Percentiles rank a stretch among this genome's conserved stretches.
phyloP scores from a whole-genome alignment of 2,797 vertebrate genomes.

The Alexandromys oeconomus region DNA sequence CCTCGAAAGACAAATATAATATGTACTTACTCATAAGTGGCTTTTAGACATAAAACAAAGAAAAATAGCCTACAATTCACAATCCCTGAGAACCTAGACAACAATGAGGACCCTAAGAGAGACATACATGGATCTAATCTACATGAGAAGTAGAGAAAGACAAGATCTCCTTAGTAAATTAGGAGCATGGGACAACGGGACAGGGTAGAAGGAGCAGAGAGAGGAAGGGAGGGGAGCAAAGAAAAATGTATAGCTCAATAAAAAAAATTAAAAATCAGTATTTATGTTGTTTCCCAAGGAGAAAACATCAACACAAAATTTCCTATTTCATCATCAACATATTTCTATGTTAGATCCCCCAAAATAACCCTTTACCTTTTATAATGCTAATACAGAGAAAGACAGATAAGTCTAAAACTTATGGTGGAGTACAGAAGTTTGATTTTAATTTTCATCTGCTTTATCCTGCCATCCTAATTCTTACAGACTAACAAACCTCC shows the following conservation, averaged over 20 bases:
- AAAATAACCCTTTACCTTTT: background rate
- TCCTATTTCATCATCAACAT: background rate
- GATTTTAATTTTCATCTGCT: conserved; percentile 21
- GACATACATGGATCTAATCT: too few species aligned
- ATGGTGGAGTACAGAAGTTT: background rate
- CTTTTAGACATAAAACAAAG: too few species aligned
- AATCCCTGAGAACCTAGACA: too few species aligned
- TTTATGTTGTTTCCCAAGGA: background rate
- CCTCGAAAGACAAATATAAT: too few species aligned
- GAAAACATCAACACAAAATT: background rate
- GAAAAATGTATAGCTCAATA: too few species aligned
- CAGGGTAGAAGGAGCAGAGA: rapidly evolving
- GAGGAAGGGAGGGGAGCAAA: too few species aligned
- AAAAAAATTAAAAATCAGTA: background rate
- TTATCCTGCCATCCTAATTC: background rate
- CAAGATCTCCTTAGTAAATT: too few species aligned
- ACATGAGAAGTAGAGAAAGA: too few species aligned
- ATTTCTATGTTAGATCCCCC: background rate
- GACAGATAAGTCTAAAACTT: background rate
- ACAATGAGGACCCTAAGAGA: too few species aligned
- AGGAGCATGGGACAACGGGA: too few species aligned
- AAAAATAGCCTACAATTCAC: too few species aligned
- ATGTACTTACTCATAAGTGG: too few species aligned
- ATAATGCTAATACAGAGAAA: background rate
- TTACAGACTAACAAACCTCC: background rate